Base-by-base conservation (phyloP, 2,797 vertebrate species). In the Amblyraja radiata region DNA sequence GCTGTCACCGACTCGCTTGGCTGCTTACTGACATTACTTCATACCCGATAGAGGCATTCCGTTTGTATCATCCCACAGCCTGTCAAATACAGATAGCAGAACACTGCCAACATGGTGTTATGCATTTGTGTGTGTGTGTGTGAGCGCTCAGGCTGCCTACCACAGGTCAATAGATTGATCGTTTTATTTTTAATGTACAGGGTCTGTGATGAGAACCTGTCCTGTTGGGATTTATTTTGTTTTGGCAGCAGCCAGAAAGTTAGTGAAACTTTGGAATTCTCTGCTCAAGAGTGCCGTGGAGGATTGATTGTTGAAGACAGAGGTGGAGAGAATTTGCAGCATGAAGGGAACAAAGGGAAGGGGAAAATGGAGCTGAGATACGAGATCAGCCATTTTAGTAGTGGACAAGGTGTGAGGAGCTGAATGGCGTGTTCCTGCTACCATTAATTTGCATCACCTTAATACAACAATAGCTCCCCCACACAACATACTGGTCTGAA, bases 11-110 rank as follows among this genome's bases (percentile, higher is more conserved):
- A 74, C 71, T 74, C 68, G 39, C 90, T 54, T 76, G 90, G 71
- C 90, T 92, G 73, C 68, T 58, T 39, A 14, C 90, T 92, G 68
- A 54, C 90, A 74, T 73, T 92, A 28, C 71, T 92, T 92, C 71
- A 58, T 39, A 88, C 39, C 11, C 74, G 68, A 88, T 68, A 92
- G 90, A 92, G 90, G 90, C 21, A 23, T 92, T 92, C 39, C 16
- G 39, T 76, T 92, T 76, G 71, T 58, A 76, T 92, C 71, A 76
- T 36, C 13, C 86, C 39, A 90, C 32, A 90, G 11, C 65, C 88
- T 76, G 36, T 92, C 90, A 76, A 36, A 92, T 5, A 58, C 90
- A 92, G 39, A 25, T 92, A 71, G 73, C 46, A 76, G 28, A 92
- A 76, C 21, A 76, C 11, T 76, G 36, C 73, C 10, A 39, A n/a